Conservation (phyloP, 1,140 invertebrate genomes). For the Manduca sexta region DNA sequence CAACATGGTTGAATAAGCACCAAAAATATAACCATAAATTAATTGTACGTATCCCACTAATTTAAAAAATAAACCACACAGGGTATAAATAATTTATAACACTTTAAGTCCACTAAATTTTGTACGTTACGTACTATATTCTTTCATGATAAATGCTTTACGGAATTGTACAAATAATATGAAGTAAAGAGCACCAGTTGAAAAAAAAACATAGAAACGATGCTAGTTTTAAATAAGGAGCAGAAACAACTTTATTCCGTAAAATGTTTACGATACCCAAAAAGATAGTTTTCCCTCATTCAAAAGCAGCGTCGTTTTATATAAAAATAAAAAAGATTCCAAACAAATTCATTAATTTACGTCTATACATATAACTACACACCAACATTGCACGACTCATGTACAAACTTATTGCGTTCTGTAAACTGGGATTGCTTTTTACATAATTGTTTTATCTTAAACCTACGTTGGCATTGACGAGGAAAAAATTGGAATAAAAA, state of each 20-base stretch:
- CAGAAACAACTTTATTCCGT: neutral
- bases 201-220: constrained; percentile 6
- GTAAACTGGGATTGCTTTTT: constrained; percentile 18
- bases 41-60: too few species aligned
- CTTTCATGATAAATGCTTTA: constrained; percentile 41
- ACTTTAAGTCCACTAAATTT: too few species aligned
- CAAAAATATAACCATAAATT: too few species aligned
- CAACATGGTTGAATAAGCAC: too few species aligned
- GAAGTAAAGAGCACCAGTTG: constrained; percentile 28
- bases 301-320: neutral
- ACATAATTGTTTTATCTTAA: constrained; percentile 6
- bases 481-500: constrained; percentile 10
- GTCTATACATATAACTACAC: constrained; percentile 37
- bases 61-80: too few species aligned
- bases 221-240: neutral
- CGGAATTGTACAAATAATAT: constrained; percentile 32
- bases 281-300: neutral
- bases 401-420: constrained; percentile 35
- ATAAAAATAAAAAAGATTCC: constrained; percentile 1
- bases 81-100: too few species aligned
- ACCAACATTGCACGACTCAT: constrained; percentile 47
- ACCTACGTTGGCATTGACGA: neutral
- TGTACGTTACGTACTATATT: neutral
- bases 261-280: neutral
- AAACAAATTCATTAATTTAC: constrained; percentile 7